Conservation (phyloP, 2,888 invertebrate genomes). For the Hydriomena furcata region DNA sequence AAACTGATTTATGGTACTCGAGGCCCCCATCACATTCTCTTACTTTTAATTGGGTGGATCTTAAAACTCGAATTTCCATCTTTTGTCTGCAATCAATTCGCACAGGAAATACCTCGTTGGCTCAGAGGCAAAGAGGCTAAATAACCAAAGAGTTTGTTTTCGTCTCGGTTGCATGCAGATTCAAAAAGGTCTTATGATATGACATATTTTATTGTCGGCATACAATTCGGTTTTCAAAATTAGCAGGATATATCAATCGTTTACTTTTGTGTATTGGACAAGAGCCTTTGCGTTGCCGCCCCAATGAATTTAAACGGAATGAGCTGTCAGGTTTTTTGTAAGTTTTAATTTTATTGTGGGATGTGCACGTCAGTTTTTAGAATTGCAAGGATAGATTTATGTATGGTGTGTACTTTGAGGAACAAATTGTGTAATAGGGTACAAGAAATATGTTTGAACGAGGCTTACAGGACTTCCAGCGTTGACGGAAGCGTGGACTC, state of each 20-base stretch:
- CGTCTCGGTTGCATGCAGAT: slow-evolving; percentile 63
- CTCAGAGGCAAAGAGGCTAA: slow-evolving; percentile 42
- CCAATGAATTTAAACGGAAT: slow-evolving; percentile 45
- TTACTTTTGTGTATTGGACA: slow-evolving; percentile 38
- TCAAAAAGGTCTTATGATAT: slow-evolving; percentile 71
- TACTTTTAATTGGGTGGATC: slow-evolving; percentile 68
- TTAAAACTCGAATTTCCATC: slow-evolving; percentile 61
- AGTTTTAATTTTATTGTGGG: slow-evolving; percentile 40
- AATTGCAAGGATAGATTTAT: slow-evolving; percentile 25
- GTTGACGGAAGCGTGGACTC: slow-evolving; percentile 15
- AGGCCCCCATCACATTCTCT: slow-evolving; percentile 73
- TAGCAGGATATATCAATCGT: slow-evolving; percentile 81
- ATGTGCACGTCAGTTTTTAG: slow-evolving; percentile 46
- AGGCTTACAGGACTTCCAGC: slow-evolving; percentile 18
- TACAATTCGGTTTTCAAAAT: slow-evolving; percentile 69
- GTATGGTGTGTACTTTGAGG: slow-evolving; percentile 23
- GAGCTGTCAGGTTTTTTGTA: slow-evolving; percentile 36
- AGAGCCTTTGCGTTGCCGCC: slow-evolving; percentile 40
- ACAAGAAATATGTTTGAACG: slow-evolving; percentile 24
- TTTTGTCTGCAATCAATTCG: slow-evolving; percentile 60
- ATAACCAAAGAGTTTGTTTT: slow-evolving; percentile 57
- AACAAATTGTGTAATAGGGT: slow-evolving; percentile 27
- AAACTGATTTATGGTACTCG: slow-evolving; percentile 63
- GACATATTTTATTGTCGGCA: slow-evolving; percentile 75
- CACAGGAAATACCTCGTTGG: slow-evolving; percentile 73